A percentile compares a stretch with the other conserved stretches of the same genome.
Conservation (phyloP, 2,888 invertebrate species). For the Glaucopsyche alexis region DNA sequence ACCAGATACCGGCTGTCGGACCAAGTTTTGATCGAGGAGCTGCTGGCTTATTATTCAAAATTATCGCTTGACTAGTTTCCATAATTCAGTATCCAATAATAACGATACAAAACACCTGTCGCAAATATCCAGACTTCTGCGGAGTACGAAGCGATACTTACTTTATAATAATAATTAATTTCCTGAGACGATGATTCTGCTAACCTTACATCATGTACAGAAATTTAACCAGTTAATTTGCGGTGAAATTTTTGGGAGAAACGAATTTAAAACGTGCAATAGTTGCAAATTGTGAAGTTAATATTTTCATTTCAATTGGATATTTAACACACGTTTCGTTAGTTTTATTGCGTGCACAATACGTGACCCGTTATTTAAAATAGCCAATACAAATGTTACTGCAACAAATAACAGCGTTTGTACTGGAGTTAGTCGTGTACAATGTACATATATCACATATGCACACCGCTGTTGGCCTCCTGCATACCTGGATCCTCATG, state of each 20-base stretch:
- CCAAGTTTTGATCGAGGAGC: conserved; percentile 21
- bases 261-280: conserved; percentile 6
- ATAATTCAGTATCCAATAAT: not conserved
- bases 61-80: not conserved
- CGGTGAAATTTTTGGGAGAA: not conserved
- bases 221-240: not conserved
- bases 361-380: conserved; percentile 7
- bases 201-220: too few relatives aligned
- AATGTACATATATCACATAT: too few relatives aligned
- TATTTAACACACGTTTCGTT: conserved; percentile 20
- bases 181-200: too few relatives aligned
- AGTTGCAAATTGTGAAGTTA: conserved; percentile 13
- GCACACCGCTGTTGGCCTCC: too few relatives aligned
- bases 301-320: not conserved
- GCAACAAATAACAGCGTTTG: conserved; percentile 6
- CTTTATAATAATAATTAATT: not conserved
- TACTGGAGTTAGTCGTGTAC: not conserved
- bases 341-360: conserved; percentile 8
- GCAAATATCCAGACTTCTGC: not conserved
- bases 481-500: too few relatives aligned
- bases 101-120: not conserved
- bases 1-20: conserved; percentile 12
- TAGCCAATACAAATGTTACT: conserved; percentile 8
- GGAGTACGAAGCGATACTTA: too few relatives aligned
- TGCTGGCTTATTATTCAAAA: conserved; percentile 13